These are phyloP conservation scores for Ips typographus DNA, from an alignment of 1,140 invertebrate genomes.

Conservation along the genomic window DNA sequence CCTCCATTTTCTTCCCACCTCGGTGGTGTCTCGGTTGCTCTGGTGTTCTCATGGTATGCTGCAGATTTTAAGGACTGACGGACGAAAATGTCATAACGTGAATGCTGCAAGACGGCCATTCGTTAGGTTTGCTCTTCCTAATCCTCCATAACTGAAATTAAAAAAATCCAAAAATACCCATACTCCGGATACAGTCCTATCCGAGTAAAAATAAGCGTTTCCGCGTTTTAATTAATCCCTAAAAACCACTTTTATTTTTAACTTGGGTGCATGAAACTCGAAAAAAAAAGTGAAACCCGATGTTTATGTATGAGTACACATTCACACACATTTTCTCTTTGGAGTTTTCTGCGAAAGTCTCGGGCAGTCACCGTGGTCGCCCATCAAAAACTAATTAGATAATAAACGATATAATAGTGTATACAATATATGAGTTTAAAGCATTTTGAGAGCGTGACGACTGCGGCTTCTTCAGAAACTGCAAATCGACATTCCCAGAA, in stretches of 20 bases:
- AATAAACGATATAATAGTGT: background rate
- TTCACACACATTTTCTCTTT: background rate
- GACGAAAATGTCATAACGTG: too few relatives aligned
- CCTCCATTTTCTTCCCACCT: slow-evolving; percentile 30
- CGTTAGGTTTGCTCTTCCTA: background rate
- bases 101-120: background rate
- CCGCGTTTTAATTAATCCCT: too few relatives aligned
- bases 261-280: too few relatives aligned
- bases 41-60: slow-evolving; percentile 27
- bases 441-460: background rate
- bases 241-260: too few relatives aligned
- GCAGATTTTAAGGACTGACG: too few relatives aligned
- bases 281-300: too few relatives aligned
- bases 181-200: too few relatives aligned
- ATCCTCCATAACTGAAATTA: background rate
- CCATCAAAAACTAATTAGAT: background rate
- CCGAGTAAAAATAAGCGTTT: too few relatives aligned
- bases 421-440: background rate
- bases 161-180: too few relatives aligned
- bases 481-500: too few relatives aligned
- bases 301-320: too few relatives aligned
- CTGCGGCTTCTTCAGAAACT: background rate
- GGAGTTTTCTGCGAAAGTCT: background rate
- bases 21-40: slow-evolving; percentile 21
- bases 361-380: background rate